phyloP scores from a whole-genome alignment of 2,797 vertebrate species.

The Anguilla anguilla region DNA sequence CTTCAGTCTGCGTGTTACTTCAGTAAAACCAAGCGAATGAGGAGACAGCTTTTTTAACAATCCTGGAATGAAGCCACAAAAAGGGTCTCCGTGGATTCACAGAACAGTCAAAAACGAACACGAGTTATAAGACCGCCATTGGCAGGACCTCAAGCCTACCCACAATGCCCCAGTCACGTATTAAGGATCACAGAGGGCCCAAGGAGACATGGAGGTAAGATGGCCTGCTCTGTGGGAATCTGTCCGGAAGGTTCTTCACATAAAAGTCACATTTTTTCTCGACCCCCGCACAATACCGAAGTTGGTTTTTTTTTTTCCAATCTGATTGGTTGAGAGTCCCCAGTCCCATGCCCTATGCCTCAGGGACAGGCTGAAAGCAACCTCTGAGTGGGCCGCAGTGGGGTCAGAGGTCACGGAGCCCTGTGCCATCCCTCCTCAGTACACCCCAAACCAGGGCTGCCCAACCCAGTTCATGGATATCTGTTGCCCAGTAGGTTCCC shows the following conservation, averaged over 20 bases:
- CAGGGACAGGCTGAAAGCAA: slow-evolving; percentile 21
- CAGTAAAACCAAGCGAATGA: not conserved
- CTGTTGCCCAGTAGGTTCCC: too few species aligned
- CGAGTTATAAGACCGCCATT: not conserved
- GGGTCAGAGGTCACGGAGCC: not conserved
- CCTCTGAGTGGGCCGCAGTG: not conserved
- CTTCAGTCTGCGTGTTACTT: not conserved
- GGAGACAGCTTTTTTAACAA: not conserved
- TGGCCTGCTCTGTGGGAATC: slow-evolving; percentile 67
- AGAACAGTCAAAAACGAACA: not conserved
- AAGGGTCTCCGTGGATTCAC: not conserved
- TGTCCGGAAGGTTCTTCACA: slow-evolving; percentile 60
- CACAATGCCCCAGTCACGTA: not conserved
- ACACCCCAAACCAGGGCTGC: not conserved
- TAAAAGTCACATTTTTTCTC: slow-evolving; percentile 62
- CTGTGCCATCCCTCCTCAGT: not conserved
- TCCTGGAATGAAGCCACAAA: not conserved
- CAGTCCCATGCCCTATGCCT: slow-evolving; percentile 54
- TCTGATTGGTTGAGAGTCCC: slow-evolving; percentile 24
- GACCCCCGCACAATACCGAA: slow-evolving; percentile 63
- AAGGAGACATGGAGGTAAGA: slow-evolving; percentile 51
- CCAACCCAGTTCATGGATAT: too few species aligned
- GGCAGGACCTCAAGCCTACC: not conserved
- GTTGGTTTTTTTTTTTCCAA: slow-evolving; percentile 49
- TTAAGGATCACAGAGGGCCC: slow-evolving; percentile 36